Base-by-base conservation (phyloP, 2,888 invertebrate species). In the Brachypterus glaber region DNA sequence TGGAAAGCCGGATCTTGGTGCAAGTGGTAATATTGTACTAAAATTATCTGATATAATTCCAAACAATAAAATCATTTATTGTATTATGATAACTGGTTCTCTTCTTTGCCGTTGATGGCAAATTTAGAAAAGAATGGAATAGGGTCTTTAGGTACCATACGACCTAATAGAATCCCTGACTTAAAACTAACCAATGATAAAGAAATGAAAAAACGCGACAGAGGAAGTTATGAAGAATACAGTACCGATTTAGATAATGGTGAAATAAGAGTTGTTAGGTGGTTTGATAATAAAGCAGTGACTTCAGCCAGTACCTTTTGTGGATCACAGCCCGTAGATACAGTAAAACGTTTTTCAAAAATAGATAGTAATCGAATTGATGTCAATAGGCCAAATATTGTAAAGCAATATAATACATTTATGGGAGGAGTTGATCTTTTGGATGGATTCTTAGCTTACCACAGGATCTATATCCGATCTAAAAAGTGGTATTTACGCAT, bases 351-450 rank as follows among this genome's bases (percentile, higher is more conserved):
- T 5, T 21, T 21, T 21, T n/a, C n/a, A n/a, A n/a, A n/a, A n/a
- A n/a, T n/a, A n/a, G n/a, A n/a, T n/a, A n/a, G n/a, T n/a, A n/a
- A n/a, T n/a, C n/a, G n/a, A n/a, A n/a, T n/a, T n/a, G n/a, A n/a
- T n/a, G n/a, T n/a, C n/a, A n/a, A n/a, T n/a, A n/a, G n/a, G n/a
- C n/a, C n/a, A n/a, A n/a, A n/a, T n/a, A n/a, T n/a, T n/a, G n/a
- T n/a, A n/a, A n/a, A n/a, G n/a, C n/a, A n/a, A n/a, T 49, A 52
- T 30, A 51, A 48, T 33, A 29, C 13, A 3, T 47, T 50, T 13
- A 53, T 53, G 50, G 47, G 45, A 15, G 48, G 51, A 7, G 46
- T 46, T n/a, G 48, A 46, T 36, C 34, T 48, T 12, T 33, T 48
- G 13, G 42, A 49, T 39, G 36, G 43, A 15, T 39, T 44, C 41